Conservation (phyloP, 2,113 vertebrate species). For the Sapayoa aenigma region DNA sequence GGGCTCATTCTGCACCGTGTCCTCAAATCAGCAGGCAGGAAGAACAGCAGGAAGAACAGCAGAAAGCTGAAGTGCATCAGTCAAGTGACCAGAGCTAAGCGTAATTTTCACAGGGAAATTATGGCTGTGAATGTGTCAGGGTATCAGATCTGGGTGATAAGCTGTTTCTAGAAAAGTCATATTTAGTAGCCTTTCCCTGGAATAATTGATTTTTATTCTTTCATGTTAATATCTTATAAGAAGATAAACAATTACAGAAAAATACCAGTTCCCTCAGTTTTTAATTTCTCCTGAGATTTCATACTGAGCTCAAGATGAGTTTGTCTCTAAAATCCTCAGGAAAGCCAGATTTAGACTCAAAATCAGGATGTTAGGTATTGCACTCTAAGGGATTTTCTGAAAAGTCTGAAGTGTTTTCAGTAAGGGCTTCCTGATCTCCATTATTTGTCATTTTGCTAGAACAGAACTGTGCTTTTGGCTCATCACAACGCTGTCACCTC, state of each 20-base stretch:
- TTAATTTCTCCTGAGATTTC: not conserved
- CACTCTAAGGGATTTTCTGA: conserved; percentile 11
- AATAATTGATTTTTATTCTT: not conserved
- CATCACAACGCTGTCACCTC: not conserved
- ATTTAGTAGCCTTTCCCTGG: not conserved
- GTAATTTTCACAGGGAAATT: not conserved
- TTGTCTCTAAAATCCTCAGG: not conserved
- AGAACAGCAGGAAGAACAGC: not conserved
- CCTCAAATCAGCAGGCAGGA: not conserved
- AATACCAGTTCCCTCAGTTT: not conserved
- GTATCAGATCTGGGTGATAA: not conserved
- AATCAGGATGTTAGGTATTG: not conserved
- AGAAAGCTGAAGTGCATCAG: not conserved
- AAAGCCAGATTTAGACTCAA: conserved; percentile 16
- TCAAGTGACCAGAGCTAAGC: not conserved
- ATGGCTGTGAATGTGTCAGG: not conserved
- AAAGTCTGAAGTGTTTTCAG: not conserved
- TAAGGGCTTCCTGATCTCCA: not conserved
- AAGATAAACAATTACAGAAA: not conserved
- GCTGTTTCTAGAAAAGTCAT: not conserved
- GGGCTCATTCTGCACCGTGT: not conserved
- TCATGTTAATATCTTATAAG: not conserved
- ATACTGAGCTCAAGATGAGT: not conserved
- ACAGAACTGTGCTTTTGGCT: not conserved
- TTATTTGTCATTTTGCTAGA: not conserved